Conservation (phyloP, 2,888 invertebrate genomes). For the Melanargia galathea region DNA sequence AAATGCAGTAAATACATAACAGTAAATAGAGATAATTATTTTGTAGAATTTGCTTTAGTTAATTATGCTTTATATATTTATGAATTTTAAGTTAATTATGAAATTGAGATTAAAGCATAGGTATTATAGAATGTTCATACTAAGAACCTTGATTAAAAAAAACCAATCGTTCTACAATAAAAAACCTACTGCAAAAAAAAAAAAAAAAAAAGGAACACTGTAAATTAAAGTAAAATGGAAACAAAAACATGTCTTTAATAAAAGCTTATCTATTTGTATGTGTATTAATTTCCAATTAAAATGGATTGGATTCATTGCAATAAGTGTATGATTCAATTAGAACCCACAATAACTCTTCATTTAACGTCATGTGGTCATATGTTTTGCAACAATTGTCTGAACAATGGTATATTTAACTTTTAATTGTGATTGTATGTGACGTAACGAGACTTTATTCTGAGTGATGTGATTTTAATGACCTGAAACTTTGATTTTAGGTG, state of each 20-base stretch:
- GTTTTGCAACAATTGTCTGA: conserved; percentile 77
- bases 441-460: not conserved
- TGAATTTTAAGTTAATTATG: not conserved
- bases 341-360: conserved; percentile 70
- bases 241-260: not conserved
- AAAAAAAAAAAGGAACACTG: conserved; percentile 31
- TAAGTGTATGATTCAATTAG: conserved; percentile 74
- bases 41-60: no score
- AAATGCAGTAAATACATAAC: no score
- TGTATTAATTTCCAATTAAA: conserved; percentile 27
- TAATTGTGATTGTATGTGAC: not conserved
- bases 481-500: conserved; percentile 54
- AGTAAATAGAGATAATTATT: no score
- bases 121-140: not conserved
- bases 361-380: conserved; percentile 80
- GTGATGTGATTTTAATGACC: not conserved
- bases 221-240: not conserved
- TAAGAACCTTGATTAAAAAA: not conserved
- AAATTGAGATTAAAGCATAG: not conserved
- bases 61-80: no score
- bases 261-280: not conserved
- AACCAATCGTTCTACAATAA: conserved; percentile 10
- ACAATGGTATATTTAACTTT: conserved; percentile 59
- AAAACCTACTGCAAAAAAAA: conserved; percentile 22
- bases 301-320: conserved; percentile 82